phyloP scores from a whole-genome alignment of 2,888 invertebrate species.

The Drosophila niveifrons region DNA sequence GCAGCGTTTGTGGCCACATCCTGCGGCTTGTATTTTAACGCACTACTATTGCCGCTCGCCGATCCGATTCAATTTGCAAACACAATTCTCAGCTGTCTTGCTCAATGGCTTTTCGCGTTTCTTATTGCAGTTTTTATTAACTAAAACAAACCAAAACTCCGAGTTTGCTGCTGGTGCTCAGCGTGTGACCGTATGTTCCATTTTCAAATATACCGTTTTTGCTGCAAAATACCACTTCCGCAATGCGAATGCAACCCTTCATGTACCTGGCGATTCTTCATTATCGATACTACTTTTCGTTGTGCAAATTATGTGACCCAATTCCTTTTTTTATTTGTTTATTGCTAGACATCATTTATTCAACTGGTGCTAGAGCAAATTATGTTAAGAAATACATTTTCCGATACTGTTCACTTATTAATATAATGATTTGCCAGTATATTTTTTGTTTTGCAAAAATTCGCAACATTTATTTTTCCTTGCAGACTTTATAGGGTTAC shows the following conservation, averaged over 20 bases:
- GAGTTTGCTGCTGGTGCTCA: conserved; percentile 68
- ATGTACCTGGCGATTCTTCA: neutral
- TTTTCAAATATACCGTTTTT: conserved; percentile 2
- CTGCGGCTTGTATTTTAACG: conserved; percentile 65
- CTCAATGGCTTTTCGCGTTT: conserved; percentile 65
- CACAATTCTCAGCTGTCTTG: conserved; percentile 77
- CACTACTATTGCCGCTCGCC: conserved; percentile 59
- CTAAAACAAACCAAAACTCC: conserved; percentile 77
- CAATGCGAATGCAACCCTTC: conserved; percentile 4
- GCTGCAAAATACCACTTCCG: neutral
- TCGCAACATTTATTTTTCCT: neutral
- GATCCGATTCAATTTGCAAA: conserved; percentile 66
- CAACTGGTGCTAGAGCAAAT: too few relatives aligned
- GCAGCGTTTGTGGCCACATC: conserved; percentile 85
- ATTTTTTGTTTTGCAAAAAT: neutral
- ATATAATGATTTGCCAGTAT: neutral
- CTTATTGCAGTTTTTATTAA: conserved; percentile 56
- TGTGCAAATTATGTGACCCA: conserved; percentile 16
- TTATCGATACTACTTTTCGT: conserved; percentile 4
- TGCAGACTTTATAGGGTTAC: neutral
- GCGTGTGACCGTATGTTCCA: neutral
- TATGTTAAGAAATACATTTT: too few relatives aligned
- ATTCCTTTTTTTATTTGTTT: neutral
- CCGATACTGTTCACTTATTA: too few relatives aligned
- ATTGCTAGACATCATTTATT: too few relatives aligned